Base-by-base conservation (phyloP, 2,113 vertebrate species). In the Amphiprion percula region DNA sequence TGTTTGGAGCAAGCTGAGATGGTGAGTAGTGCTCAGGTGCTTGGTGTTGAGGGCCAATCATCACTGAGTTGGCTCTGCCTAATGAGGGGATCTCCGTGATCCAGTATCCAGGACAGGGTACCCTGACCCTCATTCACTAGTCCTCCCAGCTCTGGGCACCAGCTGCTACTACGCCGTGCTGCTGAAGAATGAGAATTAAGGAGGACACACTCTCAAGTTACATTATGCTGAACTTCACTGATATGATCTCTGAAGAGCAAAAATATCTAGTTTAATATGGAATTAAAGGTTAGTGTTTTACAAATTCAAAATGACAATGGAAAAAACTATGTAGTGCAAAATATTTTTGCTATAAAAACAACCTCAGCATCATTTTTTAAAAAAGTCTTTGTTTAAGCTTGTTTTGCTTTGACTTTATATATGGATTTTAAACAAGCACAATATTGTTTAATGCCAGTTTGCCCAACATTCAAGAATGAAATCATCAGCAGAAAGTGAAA, bases 21-120 rank as follows among this genome's bases (percentile, higher is more conserved):
- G 14, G n/a, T 59, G 85, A 87, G 73, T 21, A 68, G 85, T 84
- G 88, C 90, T 92, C 93, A 94, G 91, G 88, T 93, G 94, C 87
- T 71, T 55, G 0, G 58, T 70, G 79, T 68, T 83, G 78, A 82
- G 80, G 85, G 79, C 84, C 88, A 88, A 89, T 93, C 85, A 93
- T 93, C 83, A 82, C 72, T 85, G 74, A 46, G 82, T 80, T 72
- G 75, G 50, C 69, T 86, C 78, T 83, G 68, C 37, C 77, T 92
- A 93, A 93, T 92, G 89, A 92, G 78, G 70, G 75, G 86, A 88
- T 84, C 79, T 88, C 86, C 77, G 79, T 85, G 87, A 90, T 87
- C 85, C 33, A 70, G 75, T 47, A 68, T 79, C 56, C 75, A 78
- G 84, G 86, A 85, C 88, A 88, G 71, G 83, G 67, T 73, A 87